Evolutionary conservation across 2,113 vertebrate species (phyloP).

Genomic region (Thinocorus orbignyianus): DNA sequence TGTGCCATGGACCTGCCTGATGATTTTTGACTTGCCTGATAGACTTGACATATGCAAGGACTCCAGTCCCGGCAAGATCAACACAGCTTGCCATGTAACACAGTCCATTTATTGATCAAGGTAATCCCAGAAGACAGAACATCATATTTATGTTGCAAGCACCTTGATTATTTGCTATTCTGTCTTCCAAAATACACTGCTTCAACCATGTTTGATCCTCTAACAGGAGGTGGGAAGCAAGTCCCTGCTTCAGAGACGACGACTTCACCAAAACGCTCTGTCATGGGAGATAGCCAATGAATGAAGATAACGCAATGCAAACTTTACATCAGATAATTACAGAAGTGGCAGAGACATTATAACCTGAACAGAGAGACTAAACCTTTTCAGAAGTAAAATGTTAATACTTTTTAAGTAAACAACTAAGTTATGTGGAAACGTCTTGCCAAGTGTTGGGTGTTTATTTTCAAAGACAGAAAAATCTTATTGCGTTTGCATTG

Average conservation of each 20-base stretch:
- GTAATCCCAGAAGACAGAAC: background rate
- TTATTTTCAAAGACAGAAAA: background rate
- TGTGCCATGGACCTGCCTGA: background rate
- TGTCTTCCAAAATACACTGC: background rate
- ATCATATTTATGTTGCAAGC: background rate
- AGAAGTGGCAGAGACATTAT: background rate
- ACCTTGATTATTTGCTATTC: background rate
- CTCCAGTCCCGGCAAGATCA: background rate
- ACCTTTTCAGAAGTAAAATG: background rate
- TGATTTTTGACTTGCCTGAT: background rate
- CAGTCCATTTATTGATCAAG: background rate
- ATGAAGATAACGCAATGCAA: background rate
- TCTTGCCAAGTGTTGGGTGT: background rate
- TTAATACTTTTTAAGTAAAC: background rate
- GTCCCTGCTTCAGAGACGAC: too few species aligned
- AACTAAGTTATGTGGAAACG: background rate
- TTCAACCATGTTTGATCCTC: background rate
- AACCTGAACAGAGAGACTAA: background rate
- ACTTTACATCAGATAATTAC: background rate
- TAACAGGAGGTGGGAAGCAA: background rate
- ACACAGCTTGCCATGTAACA: background rate
- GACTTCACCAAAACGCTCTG: background rate
- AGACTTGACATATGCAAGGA: background rate
- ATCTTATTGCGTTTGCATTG: background rate
- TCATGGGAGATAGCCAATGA: background rate